Conservation (phyloP, 2,888 invertebrate species). For the Frankliniella intonsa region DNA sequence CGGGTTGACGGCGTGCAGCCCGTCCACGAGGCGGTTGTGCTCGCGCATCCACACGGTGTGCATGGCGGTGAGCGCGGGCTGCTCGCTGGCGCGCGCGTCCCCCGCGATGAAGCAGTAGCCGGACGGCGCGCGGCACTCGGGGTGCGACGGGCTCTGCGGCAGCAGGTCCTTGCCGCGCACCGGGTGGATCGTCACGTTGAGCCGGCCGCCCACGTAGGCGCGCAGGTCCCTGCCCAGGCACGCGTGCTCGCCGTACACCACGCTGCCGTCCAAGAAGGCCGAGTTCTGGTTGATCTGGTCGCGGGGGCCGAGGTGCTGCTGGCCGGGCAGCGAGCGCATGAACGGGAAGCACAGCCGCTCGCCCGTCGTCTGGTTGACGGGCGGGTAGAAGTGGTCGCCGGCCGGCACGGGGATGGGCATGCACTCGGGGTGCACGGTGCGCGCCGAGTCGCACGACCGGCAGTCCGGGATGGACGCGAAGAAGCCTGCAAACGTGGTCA, state of each 20-base stretch:
- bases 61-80: slow-evolving; percentile 81
- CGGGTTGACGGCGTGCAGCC: slow-evolving; percentile 72
- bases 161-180: slow-evolving; percentile 69
- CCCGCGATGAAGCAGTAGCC: slow-evolving; percentile 85
- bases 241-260: slow-evolving; percentile 83
- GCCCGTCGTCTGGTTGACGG: slow-evolving; percentile 77
- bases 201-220: slow-evolving; percentile 66
- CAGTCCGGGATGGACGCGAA: slow-evolving; percentile 88
- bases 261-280: slow-evolving; percentile 80
- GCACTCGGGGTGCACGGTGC: slow-evolving; percentile 88
- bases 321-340: slow-evolving; percentile 89
- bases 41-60: slow-evolving; percentile 86
- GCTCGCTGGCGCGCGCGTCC: slow-evolving; percentile 88
- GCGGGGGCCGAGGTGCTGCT: slow-evolving; percentile 78
- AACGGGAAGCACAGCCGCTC: slow-evolving; percentile 86
- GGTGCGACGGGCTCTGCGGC: slow-evolving; percentile 63
- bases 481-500: slow-evolving; percentile 54
- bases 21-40: slow-evolving; percentile 81
- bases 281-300: slow-evolving; percentile 94
- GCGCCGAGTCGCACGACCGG: slow-evolving; percentile 78
- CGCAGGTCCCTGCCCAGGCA: slow-evolving; percentile 74
- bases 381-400: slow-evolving; percentile 86
- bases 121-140: slow-evolving; percentile 81
- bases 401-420: slow-evolving; percentile 86
- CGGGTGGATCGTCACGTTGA: slow-evolving; percentile 75